Conservation (phyloP, 2,113 vertebrate genomes). For the Eidolon helvum region DNA sequence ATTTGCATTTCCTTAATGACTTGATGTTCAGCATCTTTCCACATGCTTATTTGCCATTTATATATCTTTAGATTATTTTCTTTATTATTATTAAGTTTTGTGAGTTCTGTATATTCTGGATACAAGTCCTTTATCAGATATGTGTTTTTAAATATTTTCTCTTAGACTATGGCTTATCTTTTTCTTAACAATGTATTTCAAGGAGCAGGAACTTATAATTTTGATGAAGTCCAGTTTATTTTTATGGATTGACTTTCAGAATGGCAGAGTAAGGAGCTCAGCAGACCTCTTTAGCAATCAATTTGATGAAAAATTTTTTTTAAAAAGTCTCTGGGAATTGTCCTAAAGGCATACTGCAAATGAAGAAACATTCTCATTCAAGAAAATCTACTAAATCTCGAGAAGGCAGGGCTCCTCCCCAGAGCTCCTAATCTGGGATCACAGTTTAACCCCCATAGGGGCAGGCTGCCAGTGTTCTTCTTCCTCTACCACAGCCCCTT, state of each 20-base stretch:
- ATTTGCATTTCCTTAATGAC: background rate
- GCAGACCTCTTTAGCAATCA: background rate
- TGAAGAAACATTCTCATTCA: background rate
- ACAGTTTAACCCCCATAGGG: background rate
- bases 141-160: background rate
- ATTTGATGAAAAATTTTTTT: background rate
- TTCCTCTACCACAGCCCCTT: background rate
- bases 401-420: background rate
- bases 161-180: background rate
- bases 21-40: background rate
- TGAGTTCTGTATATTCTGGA: background rate
- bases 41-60: background rate
- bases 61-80: background rate
- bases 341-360: background rate
- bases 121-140: background rate
- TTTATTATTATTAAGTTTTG: background rate
- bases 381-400: background rate
- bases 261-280: background rate
- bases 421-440: background rate
- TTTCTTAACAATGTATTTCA: constrained; percentile 21
- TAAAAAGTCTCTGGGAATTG: background rate
- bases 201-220: background rate
- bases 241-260: constrained; percentile 8
- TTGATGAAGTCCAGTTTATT: background rate
- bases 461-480: background rate